phyloP scores from a whole-genome alignment of 2,797 vertebrate genomes.

The Phrynocephalus forsythii region DNA sequence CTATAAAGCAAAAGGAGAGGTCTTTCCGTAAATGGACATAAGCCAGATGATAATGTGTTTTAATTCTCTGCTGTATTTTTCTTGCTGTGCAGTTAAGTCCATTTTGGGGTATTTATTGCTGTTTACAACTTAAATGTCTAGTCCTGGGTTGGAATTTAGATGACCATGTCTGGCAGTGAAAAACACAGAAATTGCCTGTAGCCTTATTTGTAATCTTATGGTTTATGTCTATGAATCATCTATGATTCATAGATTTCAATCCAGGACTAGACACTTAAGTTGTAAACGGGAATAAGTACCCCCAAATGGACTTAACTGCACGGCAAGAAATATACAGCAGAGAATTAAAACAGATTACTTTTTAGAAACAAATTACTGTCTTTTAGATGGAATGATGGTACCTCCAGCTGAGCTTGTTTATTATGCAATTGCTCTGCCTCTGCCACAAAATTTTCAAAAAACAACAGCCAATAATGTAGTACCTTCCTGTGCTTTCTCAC shows the following conservation, averaged over 20 bases:
- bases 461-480: background rate
- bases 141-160: background rate
- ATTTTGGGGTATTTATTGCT: background rate
- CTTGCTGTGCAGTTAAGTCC: background rate
- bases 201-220: background rate
- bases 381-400: background rate
- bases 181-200: background rate
- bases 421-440: background rate
- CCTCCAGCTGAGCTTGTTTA: background rate
- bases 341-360: background rate
- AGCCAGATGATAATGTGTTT: background rate
- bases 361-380: conserved; percentile 11
- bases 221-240: too few relatives aligned
- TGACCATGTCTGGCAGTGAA: too few relatives aligned
- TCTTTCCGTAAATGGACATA: too few relatives aligned
- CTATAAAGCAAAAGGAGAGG: too few relatives aligned
- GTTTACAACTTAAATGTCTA: background rate
- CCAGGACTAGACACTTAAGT: background rate
- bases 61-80: background rate
- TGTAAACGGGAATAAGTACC: background rate
- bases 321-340: background rate
- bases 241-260: background rate
- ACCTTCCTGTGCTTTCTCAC: too few relatives aligned
- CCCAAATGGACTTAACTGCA: background rate
- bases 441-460: background rate